These are phyloP conservation scores for Scomber japonicus DNA, from an alignment of 2,113 vertebrate species.

Conservation along the genomic window DNA sequence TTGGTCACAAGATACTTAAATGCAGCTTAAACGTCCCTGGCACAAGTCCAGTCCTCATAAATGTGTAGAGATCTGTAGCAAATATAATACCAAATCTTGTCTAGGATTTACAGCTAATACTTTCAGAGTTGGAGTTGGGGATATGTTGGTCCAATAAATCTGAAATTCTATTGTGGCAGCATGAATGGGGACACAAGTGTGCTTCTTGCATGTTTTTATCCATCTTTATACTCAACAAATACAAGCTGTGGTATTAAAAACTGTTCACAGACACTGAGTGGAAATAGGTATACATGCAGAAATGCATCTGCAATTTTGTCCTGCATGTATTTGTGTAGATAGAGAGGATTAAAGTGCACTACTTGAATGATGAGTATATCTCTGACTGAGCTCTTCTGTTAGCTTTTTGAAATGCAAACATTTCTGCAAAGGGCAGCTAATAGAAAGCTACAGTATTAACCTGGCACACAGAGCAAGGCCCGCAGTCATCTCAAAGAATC, in stretches of 20 bases:
- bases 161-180: slow-evolving; percentile 14
- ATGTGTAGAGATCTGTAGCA: slow-evolving; percentile 28
- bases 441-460: slow-evolving; percentile 2
- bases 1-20: slow-evolving; percentile 44
- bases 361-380: slow-evolving; percentile 19
- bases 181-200: background rate
- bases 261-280: background rate
- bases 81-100: slow-evolving; percentile 34
- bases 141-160: slow-evolving; percentile 12
- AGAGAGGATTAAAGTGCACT: slow-evolving; percentile 21
- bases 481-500: slow-evolving; percentile 1
- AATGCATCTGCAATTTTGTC: slow-evolving; percentile 12
- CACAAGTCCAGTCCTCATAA: slow-evolving; percentile 27
- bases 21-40: slow-evolving; percentile 33
- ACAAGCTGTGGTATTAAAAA: slow-evolving; percentile 2
- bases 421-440: background rate
- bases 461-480: background rate
- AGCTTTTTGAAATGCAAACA: slow-evolving; percentile 24
- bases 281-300: slow-evolving; percentile 4
- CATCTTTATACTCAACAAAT: background rate
- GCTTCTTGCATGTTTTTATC: slow-evolving; percentile 15
- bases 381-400: background rate
- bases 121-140: slow-evolving; percentile 2
- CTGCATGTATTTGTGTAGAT: slow-evolving; percentile 3
- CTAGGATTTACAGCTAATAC: slow-evolving; percentile 21